phyloP scores from a whole-genome alignment of 2,113 vertebrate species.

The Cephalopterus ornatus region DNA sequence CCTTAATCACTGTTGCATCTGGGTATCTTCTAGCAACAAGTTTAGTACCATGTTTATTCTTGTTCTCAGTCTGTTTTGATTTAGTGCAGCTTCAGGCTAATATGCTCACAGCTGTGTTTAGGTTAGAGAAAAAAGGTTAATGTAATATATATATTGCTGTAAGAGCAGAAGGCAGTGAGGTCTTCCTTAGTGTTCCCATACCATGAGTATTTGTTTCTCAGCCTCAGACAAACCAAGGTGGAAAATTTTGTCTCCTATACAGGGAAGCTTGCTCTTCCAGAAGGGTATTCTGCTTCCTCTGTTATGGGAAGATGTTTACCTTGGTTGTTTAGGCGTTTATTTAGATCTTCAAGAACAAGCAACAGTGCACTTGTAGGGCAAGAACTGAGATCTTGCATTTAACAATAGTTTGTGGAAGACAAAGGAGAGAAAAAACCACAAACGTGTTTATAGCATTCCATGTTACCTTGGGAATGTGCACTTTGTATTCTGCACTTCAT shows the following conservation, averaged over 20 bases:
- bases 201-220: neutral
- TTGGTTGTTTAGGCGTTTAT: neutral
- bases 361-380: neutral
- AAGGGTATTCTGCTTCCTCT: neutral
- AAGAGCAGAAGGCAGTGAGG: neutral
- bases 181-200: neutral
- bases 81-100: neutral
- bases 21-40: neutral
- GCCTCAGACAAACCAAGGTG: neutral
- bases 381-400: neutral
- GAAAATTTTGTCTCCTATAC: neutral
- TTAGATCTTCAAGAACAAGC: neutral
- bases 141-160: neutral
- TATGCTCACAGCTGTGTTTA: conserved; percentile 38
- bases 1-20: conserved; percentile 1
- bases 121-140: neutral
- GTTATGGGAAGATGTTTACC: neutral
- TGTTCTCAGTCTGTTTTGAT: neutral
- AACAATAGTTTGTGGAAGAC: neutral
- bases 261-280: neutral
- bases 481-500: neutral
- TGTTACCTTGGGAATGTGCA: neutral
- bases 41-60: conserved; percentile 22
- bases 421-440: neutral
- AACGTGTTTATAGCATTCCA: neutral